Percentiles rank a stretch among this genome's conserved stretches.
phyloP scores from a whole-genome alignment of 2,888 invertebrate genomes.

The Drosophila anomelani region DNA sequence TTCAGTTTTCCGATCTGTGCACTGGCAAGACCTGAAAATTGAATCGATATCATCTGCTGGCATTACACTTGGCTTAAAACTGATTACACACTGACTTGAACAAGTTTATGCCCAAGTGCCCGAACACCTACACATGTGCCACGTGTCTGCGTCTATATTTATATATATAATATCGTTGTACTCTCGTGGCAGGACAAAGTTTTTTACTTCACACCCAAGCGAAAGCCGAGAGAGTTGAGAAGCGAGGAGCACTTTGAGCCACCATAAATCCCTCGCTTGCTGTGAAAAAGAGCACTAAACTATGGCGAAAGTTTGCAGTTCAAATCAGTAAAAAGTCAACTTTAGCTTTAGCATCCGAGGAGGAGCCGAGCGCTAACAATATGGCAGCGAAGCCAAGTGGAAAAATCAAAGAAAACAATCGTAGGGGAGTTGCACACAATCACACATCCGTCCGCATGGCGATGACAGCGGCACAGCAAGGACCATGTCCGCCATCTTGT shows the following conservation, averaged over 20 bases:
- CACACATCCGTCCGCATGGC: conserved; percentile 16
- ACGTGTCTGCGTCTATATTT: conserved; percentile 3
- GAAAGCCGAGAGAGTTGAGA: conserved; percentile 39
- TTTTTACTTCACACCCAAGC: conserved; percentile 58
- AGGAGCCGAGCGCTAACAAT: conserved; percentile 33
- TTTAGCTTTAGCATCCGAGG: conserved; percentile 44
- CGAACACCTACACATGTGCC: conserved; percentile 26
- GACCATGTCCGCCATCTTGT: conserved; percentile 52
- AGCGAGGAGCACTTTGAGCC: conserved; percentile 62
- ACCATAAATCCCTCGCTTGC: conserved; percentile 65
- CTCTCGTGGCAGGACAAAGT: conserved; percentile 56
- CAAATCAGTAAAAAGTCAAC: conserved; percentile 35
- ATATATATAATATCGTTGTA: conserved; percentile 22
- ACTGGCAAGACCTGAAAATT: conserved; percentile 20
- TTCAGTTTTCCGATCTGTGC: conserved; percentile 8
- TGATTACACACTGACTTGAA: conserved; percentile 66
- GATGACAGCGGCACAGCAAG: conserved; percentile 39
- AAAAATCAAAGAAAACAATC: conserved; percentile 37
- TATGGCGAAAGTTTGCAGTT: conserved; percentile 59
- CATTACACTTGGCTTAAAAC: conserved; percentile 69
- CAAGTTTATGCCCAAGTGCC: conserved; percentile 39
- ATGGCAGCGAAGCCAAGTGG: conserved; percentile 32
- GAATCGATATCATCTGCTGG: conserved; percentile 47
- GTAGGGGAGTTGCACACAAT: not conserved
- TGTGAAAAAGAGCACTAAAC: conserved; percentile 48